Base-by-base conservation (phyloP, 2,113 vertebrate genomes). In the Pithys albifrons region DNA sequence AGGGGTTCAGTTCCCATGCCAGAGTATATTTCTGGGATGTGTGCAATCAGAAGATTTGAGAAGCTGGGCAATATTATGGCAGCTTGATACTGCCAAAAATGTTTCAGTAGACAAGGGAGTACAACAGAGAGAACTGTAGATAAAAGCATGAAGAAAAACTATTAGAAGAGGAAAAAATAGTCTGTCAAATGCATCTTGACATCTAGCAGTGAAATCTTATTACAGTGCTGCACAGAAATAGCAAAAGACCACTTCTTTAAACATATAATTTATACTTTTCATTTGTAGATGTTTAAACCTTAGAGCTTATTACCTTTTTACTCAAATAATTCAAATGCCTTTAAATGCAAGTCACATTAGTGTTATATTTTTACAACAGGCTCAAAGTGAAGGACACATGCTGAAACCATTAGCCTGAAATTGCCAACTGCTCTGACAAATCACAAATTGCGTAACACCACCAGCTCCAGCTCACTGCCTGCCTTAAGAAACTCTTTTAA, bases 151-250 rank as follows among this genome's bases (percentile, higher is more conserved):
- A 95, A 82, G 79, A 89, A 86, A 85, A 91, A 76, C 4, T 12
- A 52, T 49, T 48, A 52, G 33, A 74, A 65, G 29, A 67, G 37
- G 67, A 88, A 92, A 82, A 91, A 86, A 84, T 52, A 55, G 27
- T 39, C 70, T 95, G 64, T 35, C 74, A 93, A 96, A 95, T 70
- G 25, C 51, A 69, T 81, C 74, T 85, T 96, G 51, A 92, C 76
- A 93, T 70, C 7, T 61, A 92, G 70, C n/a, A 89, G 45, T 51
- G 78, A 88, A 91, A 95, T 94, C 77, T 92, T 78, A 79, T 41
- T 73, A 12, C 46, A 92, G 64, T 48, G 10, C 9, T 52, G 66
- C 37, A 91, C 15, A 70, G 22, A 81, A 86, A 67, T 48, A 79
- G 67, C 41, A 62, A 73, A 93, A 77, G 39, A 43, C 35, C n/a